Evolutionary conservation across 2,797 vertebrate genomes (phyloP), one percentile per base, ranked within the genome.

Genomic region (Eupleurogrammus muticus): DNA sequence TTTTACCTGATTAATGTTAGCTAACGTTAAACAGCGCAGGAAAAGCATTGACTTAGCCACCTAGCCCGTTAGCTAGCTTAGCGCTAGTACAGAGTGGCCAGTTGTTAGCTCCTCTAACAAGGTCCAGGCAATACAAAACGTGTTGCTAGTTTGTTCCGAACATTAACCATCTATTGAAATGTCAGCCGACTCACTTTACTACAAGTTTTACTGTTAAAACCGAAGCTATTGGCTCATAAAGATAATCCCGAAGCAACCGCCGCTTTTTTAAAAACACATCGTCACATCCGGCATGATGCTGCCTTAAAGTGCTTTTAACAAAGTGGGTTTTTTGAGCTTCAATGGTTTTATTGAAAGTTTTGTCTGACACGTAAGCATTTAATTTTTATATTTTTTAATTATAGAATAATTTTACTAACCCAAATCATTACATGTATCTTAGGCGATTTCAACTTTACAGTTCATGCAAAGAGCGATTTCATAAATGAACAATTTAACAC

Each of bases 211-310:
- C 16, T 44, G 40, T 44, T 44, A 16, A 44, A 44, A 44, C 16
- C 17, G 16, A 14, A 44, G 5, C 9, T 35, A 13, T 11, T 8
- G 4, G 19, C 34, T 53, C 35, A 36, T 20, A 5, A 23, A 3
- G 7, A 4, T 2, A 11, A 19, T 21, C 4, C 2, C 63, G n/a
- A 16, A 23, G 38, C 68, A 75, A 81, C 90, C 84, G 88, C 87
- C 89, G 79, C 76, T 87, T 91, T 91, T 90, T 92, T 76, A 73
- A 91, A 91, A 90, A 88, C 89, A 90, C 61, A 2, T 5, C 60
- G 85, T 87, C 74, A 91, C 50, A 36, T 91, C 90, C 90, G 82
- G 66, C 14, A 5, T 4, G 14, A 21, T 0, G 60, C 34, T 80
- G 60, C 48, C 0, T 76, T 54, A 17, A 20, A 0, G 14, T 44